Percentiles rank a stretch among this genome's conserved stretches.
Conservation (phyloP, 2,888 invertebrate genomes). For the Diachrysia chrysitis region DNA sequence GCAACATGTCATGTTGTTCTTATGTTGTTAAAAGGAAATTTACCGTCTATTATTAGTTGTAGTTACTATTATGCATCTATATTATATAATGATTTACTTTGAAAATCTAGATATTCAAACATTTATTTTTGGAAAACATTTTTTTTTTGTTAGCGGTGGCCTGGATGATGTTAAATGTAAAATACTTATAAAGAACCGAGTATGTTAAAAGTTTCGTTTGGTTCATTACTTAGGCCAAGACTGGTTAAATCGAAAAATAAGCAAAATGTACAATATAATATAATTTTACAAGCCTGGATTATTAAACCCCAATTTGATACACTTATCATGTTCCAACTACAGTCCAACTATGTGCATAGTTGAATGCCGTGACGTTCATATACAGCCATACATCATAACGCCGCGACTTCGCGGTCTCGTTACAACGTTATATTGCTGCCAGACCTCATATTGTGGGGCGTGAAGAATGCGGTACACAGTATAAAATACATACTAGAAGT, state of each 20-base stretch:
- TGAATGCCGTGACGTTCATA: slow-evolving; percentile 39
- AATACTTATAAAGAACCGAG: too few relatives aligned
- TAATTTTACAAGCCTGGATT: not conserved
- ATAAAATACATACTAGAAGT: not conserved
- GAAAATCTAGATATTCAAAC: too few relatives aligned
- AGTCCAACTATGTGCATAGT: slow-evolving; percentile 41
- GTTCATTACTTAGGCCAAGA: too few relatives aligned
- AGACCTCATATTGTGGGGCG: slow-evolving; percentile 24
- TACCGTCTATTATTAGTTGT: too few relatives aligned
- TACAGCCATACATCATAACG: slow-evolving; percentile 53
- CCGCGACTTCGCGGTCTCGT: slow-evolving; percentile 49
- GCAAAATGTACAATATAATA: not conserved
- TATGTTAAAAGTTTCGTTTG: too few relatives aligned
- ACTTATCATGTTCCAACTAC: not conserved
- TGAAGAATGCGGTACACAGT: slow-evolving; percentile 46
- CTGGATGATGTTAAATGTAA: too few relatives aligned
- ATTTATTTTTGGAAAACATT: too few relatives aligned
- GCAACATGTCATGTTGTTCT: slow-evolving; percentile 23
- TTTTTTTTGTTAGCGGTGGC: too few relatives aligned
- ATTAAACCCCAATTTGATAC: slow-evolving; percentile 2
- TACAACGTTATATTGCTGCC: slow-evolving; percentile 43
- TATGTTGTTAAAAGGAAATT: slow-evolving; percentile 15
- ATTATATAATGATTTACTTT: too few relatives aligned
- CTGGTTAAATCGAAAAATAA: not conserved
- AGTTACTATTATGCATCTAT: too few relatives aligned